Base-by-base conservation (phyloP, 1,140 invertebrate genomes). In the Pygmarrhopalites habei region DNA sequence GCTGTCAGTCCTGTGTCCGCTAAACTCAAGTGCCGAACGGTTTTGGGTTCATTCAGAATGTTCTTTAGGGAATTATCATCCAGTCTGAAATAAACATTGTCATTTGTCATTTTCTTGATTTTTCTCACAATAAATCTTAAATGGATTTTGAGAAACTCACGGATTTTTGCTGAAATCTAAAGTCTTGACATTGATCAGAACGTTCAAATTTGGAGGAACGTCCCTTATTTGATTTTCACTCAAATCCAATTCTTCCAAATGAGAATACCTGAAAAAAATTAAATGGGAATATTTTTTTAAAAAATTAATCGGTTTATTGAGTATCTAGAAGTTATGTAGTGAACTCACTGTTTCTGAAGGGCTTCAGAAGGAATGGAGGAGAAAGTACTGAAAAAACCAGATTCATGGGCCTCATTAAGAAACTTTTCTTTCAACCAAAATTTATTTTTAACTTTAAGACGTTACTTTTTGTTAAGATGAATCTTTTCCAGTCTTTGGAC, bases 121-220 rank as follows among this genome's bases (percentile, higher is more conserved):
- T n/a, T n/a, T n/a, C n/a, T n/a, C n/a, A n/a, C n/a, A n/a, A n/a
- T n/a, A n/a, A n/a, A n/a, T n/a, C n/a, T n/a, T n/a, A n/a, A n/a
- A n/a, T n/a, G n/a, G n/a, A n/a, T n/a, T n/a, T n/a, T n/a, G n/a
- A n/a, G n/a, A n/a, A n/a, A n/a, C n/a, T n/a, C n/a, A 74, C 0
- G 89, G 88, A 80, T 94, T 95, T 66, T 84, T 87, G 1, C 89
- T 92, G 1, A 95, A 74, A 77, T 94, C 90, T 0, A 95, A 77
- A 62, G 84, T 81, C 73, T 94, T 94, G 1, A 93, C 85, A 73
- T 89, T 92, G 1, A 89, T 87, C 77, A 94, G 84, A 1, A 91
- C 85, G 71, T 85, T 87, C 39, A 90, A 85, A 73, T 93, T 90
- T 1, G 83, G 81, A 4, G 89, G 89, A 26, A 94, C 83, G 56